Evolutionary conservation across 2,113 vertebrate species (phyloP).

Genomic region (Cephalopterus ornatus): DNA sequence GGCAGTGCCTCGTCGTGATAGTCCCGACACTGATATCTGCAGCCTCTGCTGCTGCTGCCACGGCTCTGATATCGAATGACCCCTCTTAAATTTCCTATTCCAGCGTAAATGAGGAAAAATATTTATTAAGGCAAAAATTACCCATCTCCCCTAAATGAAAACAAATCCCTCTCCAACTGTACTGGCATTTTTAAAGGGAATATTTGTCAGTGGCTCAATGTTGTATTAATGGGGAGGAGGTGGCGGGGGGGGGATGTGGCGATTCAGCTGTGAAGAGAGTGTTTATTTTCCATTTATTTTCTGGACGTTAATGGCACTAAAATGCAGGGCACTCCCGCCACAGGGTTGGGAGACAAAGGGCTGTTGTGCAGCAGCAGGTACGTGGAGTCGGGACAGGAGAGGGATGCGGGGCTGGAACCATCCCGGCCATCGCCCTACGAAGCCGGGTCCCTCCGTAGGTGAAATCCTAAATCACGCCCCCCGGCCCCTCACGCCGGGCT

Average conservation of each 20-base stretch:
- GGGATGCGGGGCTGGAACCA: fast-evolving
- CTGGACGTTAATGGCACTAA: not conserved
- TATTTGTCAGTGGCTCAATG: not conserved
- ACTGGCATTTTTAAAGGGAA: not conserved
- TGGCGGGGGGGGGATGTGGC: not conserved
- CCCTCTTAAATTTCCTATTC: not conserved
- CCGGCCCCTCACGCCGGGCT: fast-evolving
- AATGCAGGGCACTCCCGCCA: not conserved
- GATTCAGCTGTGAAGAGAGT: not conserved
- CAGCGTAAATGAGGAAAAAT: not conserved
- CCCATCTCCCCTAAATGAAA: not conserved
- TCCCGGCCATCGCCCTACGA: fast-evolving
- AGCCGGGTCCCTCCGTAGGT: not conserved
- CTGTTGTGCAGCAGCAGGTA: not conserved
- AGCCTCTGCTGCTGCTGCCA: not conserved
- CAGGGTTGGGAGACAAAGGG: not conserved
- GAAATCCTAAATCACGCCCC: not conserved
- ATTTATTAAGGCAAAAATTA: not conserved
- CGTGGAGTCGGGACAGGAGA: fast-evolving
- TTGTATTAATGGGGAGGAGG: not conserved
- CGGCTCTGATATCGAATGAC: not conserved
- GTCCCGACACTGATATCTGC: fast-evolving
- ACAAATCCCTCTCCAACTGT: not conserved
- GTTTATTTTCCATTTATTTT: conserved; percentile 12
- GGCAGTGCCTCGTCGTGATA: fast-evolving